Percentiles rank a stretch among this genome's conserved stretches.
Conservation (phyloP, 1,140 invertebrate genomes). For the Asobara japonica region DNA sequence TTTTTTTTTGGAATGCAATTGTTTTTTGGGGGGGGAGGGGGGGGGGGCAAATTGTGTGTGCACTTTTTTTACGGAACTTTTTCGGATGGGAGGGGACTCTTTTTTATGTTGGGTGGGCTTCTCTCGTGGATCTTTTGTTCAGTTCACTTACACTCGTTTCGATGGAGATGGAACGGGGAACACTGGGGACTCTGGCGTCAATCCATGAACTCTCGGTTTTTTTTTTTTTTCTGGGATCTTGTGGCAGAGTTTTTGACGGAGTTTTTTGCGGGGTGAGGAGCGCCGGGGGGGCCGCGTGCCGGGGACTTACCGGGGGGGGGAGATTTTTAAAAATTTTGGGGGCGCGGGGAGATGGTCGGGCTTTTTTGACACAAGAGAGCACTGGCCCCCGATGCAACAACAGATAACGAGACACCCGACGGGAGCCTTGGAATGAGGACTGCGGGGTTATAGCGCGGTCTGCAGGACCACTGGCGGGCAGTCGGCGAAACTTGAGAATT, state of each 20-base stretch:
- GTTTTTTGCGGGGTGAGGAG: neutral
- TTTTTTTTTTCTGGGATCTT: slow-evolving; percentile 30
- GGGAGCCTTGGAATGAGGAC: slow-evolving; percentile 39
- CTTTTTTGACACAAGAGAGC: slow-evolving; percentile 38
- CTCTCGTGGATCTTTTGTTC: neutral
- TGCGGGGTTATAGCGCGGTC: slow-evolving; percentile 50
- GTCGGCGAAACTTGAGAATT: neutral
- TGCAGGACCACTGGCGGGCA: neutral
- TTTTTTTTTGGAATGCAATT: too few relatives aligned
- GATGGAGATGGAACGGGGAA: neutral
- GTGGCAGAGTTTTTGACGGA: neutral
- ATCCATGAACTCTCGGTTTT: slow-evolving; percentile 12
- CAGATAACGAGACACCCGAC: slow-evolving; percentile 40
- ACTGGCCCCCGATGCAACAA: slow-evolving; percentile 42
- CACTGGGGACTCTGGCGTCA: slow-evolving; percentile 21
- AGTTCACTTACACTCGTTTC: neutral
- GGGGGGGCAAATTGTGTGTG: too few relatives aligned
- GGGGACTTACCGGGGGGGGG: neutral
- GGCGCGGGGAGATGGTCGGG: neutral
- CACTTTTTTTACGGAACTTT: too few relatives aligned
- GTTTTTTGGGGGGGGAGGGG: neutral
- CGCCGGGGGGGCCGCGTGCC: neutral
- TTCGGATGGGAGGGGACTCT: too few relatives aligned
- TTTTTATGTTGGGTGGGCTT: too few relatives aligned
- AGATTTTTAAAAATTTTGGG: too few relatives aligned